Evolutionary conservation across 37 sponge, comb jelly and placozoan genomes (phyloP).

Genomic region (Lycopodina hypogea): DNA sequence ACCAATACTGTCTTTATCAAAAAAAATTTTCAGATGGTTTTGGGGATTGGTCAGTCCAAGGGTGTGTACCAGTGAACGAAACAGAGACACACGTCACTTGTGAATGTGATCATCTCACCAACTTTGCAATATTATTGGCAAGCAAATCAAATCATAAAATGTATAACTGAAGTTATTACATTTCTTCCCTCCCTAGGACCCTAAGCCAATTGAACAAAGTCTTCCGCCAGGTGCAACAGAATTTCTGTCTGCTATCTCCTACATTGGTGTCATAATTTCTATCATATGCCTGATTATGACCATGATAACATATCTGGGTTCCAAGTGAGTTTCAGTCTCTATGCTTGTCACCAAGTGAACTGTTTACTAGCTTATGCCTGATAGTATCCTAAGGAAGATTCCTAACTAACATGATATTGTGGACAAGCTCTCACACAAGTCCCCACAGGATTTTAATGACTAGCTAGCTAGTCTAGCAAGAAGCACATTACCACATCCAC

Average conservation of each 20-base stretch:
- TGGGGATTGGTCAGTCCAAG: slow-evolving; percentile 45
- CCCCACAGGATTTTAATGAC: no score
- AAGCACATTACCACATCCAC: no score
- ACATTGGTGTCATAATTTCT: slow-evolving; percentile 12
- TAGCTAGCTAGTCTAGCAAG: no score
- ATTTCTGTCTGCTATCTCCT: background rate
- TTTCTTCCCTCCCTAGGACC: slow-evolving; percentile 9
- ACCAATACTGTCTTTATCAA: background rate
- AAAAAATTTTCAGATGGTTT: slow-evolving; percentile 9
- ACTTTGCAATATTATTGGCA: slow-evolving; percentile 31
- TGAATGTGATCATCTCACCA: slow-evolving; percentile 45
- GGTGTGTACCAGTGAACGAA: slow-evolving; percentile 1
- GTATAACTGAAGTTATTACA: background rate
- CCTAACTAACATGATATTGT: no score
- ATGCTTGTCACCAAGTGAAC: no score
- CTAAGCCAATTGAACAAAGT: background rate
- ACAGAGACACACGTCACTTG: slow-evolving; percentile 4
- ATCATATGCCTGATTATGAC: slow-evolving; percentile 1
- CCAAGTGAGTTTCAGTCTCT: background rate
- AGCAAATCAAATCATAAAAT: background rate
- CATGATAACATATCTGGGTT: background rate
- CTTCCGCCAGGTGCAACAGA: background rate
- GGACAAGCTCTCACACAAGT: no score
- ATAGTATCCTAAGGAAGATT: no score
- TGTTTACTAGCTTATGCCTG: no score